Evolutionary conservation across 2,888 invertebrate genomes (phyloP), one percentile per base, ranked within the genome.

Genomic region (Drosophila testacea): DNA sequence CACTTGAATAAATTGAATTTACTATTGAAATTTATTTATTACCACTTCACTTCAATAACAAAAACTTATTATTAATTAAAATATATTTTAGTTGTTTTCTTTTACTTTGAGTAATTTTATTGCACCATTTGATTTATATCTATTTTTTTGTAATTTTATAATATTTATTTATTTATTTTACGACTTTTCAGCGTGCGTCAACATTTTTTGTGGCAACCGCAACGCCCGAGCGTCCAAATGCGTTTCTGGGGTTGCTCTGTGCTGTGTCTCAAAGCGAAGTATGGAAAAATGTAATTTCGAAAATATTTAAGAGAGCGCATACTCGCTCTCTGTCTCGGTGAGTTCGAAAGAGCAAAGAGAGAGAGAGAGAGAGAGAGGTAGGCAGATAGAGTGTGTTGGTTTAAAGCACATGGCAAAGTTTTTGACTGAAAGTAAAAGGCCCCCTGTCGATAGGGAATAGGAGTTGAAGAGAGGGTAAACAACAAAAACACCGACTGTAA

Each of bases 211-310:
- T 62, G 81, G 77, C 90, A 90, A 92, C 92, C 91, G 89, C 85
- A 89, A 86, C 90, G 91, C 88, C 89, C 91, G 91, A 92, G 81
- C 85, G 91, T 87, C 86, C 82, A 88, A 92, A 86, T 90, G 87
- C 89, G 89, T 91, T 91, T 91, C 88, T 81, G 91, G 90, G 91
- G 91, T 91, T 91, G 91, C 87, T 89, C 79, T 88, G 80, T 48
- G 57, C 30, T 39, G 61, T 46, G 59, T 38, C 60, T 9, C 67
- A 16, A 28, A 30, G 10, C 36, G 48, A 39, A 47, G 50, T 28
- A 51, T 39, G 44, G 60, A 71, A 63, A 74, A 57, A 64, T 68
- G 22, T 38, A 41, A 77, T 70, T 80, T 85, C 84, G 86, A 86
- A 86, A 83, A 44, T 9, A 6, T 9, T 22, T 22, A 72, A 77